These are phyloP conservation scores for Dendrolimus kikuchii DNA, from an alignment of 1,140 invertebrate species.

Conservation along the genomic window DNA sequence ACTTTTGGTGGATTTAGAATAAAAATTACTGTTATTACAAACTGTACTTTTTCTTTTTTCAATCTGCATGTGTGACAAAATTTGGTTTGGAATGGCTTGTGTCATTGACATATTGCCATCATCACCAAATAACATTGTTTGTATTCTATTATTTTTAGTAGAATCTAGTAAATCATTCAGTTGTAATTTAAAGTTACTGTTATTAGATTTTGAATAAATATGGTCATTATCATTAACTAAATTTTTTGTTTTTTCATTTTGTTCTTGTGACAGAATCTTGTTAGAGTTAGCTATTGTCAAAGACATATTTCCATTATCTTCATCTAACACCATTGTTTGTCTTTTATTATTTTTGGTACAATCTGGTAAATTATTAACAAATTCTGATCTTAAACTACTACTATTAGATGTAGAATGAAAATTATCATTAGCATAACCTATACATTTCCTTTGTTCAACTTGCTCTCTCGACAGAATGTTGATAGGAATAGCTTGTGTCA, in stretches of 20 bases:
- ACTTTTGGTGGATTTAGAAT: too few species aligned
- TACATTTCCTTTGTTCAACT: neutral
- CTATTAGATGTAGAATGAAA: neutral
- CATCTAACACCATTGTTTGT: too few species aligned
- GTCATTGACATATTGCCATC: neutral
- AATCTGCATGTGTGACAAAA: neutral
- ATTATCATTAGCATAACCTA: neutral
- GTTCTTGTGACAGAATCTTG: neutral
- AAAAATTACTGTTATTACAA: neutral
- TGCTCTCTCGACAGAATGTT: neutral
- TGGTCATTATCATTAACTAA: neutral
- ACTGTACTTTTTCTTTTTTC: neutral
- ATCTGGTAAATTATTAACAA: neutral
- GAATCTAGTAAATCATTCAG: too few species aligned
- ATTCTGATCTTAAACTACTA: too few species aligned
- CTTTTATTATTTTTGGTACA: neutral
- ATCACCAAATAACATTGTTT: neutral
- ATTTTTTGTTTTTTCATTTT: neutral
- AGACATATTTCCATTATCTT: neutral
- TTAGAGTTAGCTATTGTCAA: neutral
- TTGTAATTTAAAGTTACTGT: too few species aligned
- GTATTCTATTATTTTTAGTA: neutral
- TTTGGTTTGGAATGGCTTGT: neutral
- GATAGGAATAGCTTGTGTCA: constrained; percentile 3
- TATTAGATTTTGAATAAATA: neutral